phyloP scores from a whole-genome alignment of 2,888 invertebrate species.

The Volucella inanis region DNA sequence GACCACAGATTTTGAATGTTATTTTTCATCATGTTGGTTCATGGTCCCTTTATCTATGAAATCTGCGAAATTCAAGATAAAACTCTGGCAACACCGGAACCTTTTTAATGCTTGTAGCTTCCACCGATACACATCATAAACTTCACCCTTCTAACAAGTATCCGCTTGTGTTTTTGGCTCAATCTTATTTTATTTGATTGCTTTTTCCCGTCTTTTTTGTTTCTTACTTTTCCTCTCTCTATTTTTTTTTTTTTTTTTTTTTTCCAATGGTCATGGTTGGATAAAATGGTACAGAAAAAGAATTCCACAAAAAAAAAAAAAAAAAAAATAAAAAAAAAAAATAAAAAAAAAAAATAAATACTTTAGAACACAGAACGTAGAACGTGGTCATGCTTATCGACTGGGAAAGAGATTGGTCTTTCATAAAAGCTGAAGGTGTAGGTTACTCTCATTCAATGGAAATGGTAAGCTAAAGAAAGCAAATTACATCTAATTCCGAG shows the following conservation, averaged over 20 bases:
- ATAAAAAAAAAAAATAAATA: conserved; percentile 28
- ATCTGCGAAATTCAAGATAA: too few species aligned
- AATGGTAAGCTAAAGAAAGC: conserved; percentile 13
- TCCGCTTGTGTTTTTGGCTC: conserved; percentile 48
- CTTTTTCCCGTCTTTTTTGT: conserved; percentile 21
- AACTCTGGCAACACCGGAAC: too few species aligned
- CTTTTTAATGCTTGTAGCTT: too few species aligned
- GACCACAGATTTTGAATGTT: too few species aligned
- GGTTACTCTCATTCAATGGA: conserved; percentile 19
- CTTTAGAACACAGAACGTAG: conserved; percentile 67
- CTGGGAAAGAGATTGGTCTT: conserved; percentile 61
- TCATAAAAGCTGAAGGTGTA: conserved; percentile 38
- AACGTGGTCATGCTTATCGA: conserved; percentile 75
- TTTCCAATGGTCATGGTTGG: conserved; percentile 16
- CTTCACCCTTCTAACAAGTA: conserved; percentile 55
- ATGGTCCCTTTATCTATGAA: too few species aligned
- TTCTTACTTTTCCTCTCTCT: conserved; percentile 12
- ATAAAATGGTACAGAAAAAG: conserved; percentile 19
- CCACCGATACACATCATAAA: conserved; percentile 67
- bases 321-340: conserved; percentile 14
- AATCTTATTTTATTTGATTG: conserved; percentile 72
- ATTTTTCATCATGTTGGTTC: too few species aligned
- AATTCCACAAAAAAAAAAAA: background rate
- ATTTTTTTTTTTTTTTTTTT: conserved; percentile 60
- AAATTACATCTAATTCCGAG: conserved; percentile 58